Conservation (phyloP, 1,140 invertebrate species). For the Anastrepha obliqua region DNA sequence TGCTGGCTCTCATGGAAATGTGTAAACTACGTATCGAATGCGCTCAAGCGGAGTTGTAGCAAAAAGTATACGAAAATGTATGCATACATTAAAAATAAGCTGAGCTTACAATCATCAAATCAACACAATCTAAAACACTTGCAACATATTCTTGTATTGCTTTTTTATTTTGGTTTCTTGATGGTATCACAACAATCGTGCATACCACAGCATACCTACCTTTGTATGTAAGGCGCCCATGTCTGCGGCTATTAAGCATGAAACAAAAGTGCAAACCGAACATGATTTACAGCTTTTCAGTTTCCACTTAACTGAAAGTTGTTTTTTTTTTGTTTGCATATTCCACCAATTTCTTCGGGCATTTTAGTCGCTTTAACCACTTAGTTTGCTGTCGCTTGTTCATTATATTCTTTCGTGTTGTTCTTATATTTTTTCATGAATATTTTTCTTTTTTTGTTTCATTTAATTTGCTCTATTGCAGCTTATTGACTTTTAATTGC, state of each 20-base stretch:
- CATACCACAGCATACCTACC: too few species aligned
- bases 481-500: slow-evolving; percentile 30
- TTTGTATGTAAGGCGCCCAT: neutral
- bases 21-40: neutral
- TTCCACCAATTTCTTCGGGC: neutral
- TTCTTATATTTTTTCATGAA: neutral
- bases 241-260: neutral
- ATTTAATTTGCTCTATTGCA: neutral
- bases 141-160: neutral
- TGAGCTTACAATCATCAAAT: slow-evolving; percentile 8
- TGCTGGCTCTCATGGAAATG: neutral
- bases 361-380: neutral
- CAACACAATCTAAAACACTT: slow-evolving; percentile 10
- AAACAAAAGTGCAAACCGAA: neutral
- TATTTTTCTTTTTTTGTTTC: neutral
- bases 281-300: slow-evolving; percentile 43
- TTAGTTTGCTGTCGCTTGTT: neutral
- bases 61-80: neutral
- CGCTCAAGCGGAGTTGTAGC: neutral
- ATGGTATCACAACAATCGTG: neutral
- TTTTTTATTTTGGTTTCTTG: neutral
- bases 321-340: too few species aligned
- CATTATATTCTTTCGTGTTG: neutral
- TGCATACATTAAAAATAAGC: neutral
- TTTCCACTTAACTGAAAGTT: neutral